These are phyloP conservation scores for Mystacornis crossleyi DNA, from an alignment of 2,113 vertebrate species.

Conservation along the genomic window DNA sequence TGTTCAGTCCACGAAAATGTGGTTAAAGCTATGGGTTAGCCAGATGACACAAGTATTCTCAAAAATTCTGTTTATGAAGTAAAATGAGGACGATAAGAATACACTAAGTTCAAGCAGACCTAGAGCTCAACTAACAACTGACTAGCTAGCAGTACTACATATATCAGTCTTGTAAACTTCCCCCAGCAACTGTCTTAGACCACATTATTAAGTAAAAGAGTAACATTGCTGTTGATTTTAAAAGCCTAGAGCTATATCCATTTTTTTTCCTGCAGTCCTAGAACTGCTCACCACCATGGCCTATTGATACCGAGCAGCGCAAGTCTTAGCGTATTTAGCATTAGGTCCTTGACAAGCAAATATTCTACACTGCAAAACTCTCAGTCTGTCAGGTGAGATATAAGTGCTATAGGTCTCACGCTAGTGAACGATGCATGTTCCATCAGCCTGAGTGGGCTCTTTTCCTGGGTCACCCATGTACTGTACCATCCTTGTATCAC, in stretches of 20 bases:
- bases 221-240: background rate
- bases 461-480: background rate
- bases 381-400: background rate
- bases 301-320: background rate
- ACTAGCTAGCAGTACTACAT: background rate
- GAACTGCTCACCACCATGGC: background rate
- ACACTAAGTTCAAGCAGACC: background rate
- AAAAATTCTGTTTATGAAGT: background rate
- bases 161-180: background rate
- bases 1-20: background rate
- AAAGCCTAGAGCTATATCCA: background rate
- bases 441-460: background rate
- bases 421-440: rapidly evolving
- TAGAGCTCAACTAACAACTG: background rate
- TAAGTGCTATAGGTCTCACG: rapidly evolving
- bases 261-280: background rate
- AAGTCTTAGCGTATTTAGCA: background rate
- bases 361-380: background rate
- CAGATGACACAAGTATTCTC: background rate
- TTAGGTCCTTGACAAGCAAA: background rate
- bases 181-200: background rate
- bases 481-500: background rate
- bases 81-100: background rate
- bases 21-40: background rate
- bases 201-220: background rate